Base-by-base conservation (phyloP, 1,140 invertebrate genomes). In the Hycleus cichorii region DNA sequence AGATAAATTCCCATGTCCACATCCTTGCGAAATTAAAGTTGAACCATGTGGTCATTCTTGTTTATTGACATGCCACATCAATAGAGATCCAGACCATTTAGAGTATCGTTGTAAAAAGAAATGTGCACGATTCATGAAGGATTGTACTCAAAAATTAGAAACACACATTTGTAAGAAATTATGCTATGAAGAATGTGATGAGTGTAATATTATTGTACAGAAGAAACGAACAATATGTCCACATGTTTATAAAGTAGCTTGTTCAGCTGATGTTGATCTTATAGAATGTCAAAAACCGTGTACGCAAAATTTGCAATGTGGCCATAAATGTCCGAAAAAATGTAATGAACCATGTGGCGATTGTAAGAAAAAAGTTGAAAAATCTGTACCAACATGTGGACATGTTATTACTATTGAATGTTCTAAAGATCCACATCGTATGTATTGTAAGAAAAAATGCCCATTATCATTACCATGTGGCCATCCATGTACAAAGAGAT, bases 31-130 rank as follows among this genome's bases (percentile, higher is more conserved):
- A 47, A 66, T 64, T 27, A 68, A 75, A 3, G 64, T 81, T 7
- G 69, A 72, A 59, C 70, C 74, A 11, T 81, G 80, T 65, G 80
- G 80, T 0, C 80, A 82, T 61, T 65, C 66, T 3, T 82, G 80
- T 62, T 32, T 18, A 4, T 61, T 54, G 10, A 64, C 49, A 0
- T 81, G 80, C 58, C 80, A 81, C 62, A 73, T 76, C 10, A 63
- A 62, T 0, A 54, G 70, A 10, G 80, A 80, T 65, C 78, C 79
- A 1, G 71, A 78, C 49, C 78, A 80, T 67, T 54, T 74, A 59
- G 66, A 81, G 78, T 80, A 78, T 66, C 50, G 67, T 38, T 83
- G 81, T 58, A 11, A 26, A 3, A 77, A 79, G 61, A 67, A 64
- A 0, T 83, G 81, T 61, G 66, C 65, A 0, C 72, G 68, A 62